phyloP scores from a whole-genome alignment of 2,113 vertebrate species.

The Junco hyemalis region DNA sequence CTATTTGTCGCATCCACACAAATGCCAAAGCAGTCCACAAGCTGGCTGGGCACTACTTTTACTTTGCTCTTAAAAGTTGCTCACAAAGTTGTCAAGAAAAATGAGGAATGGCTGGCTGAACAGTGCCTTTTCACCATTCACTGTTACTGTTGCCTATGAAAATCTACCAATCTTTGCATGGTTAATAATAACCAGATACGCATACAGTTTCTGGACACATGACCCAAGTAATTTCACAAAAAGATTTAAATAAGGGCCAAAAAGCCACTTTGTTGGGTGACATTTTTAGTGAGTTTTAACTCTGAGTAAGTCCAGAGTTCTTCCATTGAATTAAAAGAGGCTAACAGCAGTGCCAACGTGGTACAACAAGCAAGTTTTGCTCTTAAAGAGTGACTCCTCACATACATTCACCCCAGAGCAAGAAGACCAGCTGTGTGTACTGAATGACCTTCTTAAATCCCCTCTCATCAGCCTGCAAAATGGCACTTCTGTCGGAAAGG shows the following conservation, averaged over 20 bases:
- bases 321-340: background rate
- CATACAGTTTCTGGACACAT: background rate
- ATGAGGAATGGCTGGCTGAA: background rate
- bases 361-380: background rate
- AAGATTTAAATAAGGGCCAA: background rate
- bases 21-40: background rate
- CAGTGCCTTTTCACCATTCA: background rate
- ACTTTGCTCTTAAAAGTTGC: background rate
- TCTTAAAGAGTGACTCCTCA: background rate
- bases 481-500: conserved; percentile 35
- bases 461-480: conserved; percentile 35
- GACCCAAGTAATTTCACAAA: background rate
- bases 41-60: background rate
- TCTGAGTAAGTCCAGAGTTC: background rate
- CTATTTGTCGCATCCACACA: background rate
- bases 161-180: background rate
- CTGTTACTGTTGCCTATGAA: background rate
- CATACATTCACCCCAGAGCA: background rate
- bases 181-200: background rate
- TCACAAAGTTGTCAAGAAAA: background rate
- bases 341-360: background rate
- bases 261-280: background rate
- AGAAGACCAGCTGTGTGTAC: background rate
- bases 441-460: conserved; percentile 41
- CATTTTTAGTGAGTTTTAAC: background rate